Percentiles rank a stretch among this genome's conserved stretches.
Evolutionary conservation across 2,797 vertebrate genomes (phyloP).

Genomic region (Rhyacichthys aspro): DNA sequence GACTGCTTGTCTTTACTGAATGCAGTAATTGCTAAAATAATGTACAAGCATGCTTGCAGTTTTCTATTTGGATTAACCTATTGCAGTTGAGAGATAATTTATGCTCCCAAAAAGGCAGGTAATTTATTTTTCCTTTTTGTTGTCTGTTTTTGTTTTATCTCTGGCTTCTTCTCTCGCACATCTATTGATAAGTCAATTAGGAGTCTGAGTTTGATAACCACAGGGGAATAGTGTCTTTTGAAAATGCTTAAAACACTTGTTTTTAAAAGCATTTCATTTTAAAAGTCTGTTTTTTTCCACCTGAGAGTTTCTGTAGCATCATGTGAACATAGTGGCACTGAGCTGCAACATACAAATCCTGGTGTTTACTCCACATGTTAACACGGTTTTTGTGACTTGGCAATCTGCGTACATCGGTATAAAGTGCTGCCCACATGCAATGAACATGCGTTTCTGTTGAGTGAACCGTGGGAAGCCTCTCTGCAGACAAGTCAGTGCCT

Average conservation of each 20-base stretch:
- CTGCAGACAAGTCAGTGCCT: slow-evolving; percentile 67
- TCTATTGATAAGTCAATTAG: slow-evolving; percentile 60
- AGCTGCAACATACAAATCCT: too few species aligned
- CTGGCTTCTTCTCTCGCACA: slow-evolving; percentile 32
- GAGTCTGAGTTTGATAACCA: slow-evolving; percentile 49
- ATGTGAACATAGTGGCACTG: too few species aligned
- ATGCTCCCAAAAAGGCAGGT: slow-evolving; percentile 29
- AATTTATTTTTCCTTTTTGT: slow-evolving; percentile 29
- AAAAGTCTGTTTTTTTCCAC: too few species aligned
- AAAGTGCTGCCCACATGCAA: slow-evolving; percentile 17
- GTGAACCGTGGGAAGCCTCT: slow-evolving; percentile 60
- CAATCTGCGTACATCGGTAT: slow-evolving; percentile 11
- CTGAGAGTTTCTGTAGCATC: not conserved
- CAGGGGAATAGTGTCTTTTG: too few species aligned
- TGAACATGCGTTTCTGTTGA: slow-evolving; percentile 45
- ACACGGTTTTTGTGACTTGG: slow-evolving; percentile 2
- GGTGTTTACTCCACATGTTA: not conserved
- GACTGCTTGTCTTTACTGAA: slow-evolving; percentile 11
- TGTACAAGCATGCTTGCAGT: slow-evolving; percentile 19
- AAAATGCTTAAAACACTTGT: too few species aligned
- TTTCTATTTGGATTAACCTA: slow-evolving; percentile 35
- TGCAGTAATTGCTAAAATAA: slow-evolving; percentile 45
- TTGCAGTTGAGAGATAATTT: slow-evolving; percentile 42
- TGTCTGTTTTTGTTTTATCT: slow-evolving; percentile 40
- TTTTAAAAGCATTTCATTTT: too few species aligned